These are phyloP conservation scores for Torymus tubicola DNA, from an alignment of 2,888 invertebrate genomes.

Conservation along the genomic window DNA sequence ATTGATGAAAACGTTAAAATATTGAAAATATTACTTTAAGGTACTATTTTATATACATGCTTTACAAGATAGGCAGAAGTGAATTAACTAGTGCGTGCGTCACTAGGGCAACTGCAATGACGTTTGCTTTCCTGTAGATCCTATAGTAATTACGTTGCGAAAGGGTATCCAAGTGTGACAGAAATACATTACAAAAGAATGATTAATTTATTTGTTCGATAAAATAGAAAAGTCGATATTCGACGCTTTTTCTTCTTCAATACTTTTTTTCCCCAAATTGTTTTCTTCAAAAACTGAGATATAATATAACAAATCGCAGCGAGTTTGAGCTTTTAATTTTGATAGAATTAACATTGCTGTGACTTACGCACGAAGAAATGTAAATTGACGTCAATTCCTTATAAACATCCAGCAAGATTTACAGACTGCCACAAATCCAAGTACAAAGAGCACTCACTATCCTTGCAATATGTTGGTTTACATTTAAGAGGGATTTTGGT, in stretches of 20 bases:
- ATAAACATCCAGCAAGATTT: constrained; percentile 37
- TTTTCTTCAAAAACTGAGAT: too few species aligned
- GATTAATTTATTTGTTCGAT: background rate
- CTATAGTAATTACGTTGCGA: background rate
- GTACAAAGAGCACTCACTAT: background rate
- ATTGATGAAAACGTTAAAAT: too few species aligned
- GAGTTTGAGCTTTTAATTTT: too few species aligned
- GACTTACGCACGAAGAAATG: constrained; percentile 29
- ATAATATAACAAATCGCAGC: too few species aligned
- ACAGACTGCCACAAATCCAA: background rate
- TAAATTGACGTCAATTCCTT: constrained; percentile 49
- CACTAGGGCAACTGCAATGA: background rate
- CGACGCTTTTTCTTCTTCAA: too few species aligned
- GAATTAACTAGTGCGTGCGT: constrained; percentile 1
- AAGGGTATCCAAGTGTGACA: background rate
- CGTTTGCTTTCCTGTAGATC: constrained; percentile 3
- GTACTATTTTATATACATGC: too few species aligned
- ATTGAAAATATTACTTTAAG: too few species aligned
- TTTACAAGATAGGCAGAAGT: background rate
- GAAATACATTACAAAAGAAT: background rate
- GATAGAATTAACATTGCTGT: too few species aligned
- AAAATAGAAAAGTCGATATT: too few species aligned
- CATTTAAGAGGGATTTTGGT: constrained; percentile 1
- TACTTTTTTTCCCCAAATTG: too few species aligned
- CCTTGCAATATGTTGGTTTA: background rate